Evolutionary conservation across 2,888 invertebrate species (phyloP).

Genomic region (Protodeltote pygarga): DNA sequence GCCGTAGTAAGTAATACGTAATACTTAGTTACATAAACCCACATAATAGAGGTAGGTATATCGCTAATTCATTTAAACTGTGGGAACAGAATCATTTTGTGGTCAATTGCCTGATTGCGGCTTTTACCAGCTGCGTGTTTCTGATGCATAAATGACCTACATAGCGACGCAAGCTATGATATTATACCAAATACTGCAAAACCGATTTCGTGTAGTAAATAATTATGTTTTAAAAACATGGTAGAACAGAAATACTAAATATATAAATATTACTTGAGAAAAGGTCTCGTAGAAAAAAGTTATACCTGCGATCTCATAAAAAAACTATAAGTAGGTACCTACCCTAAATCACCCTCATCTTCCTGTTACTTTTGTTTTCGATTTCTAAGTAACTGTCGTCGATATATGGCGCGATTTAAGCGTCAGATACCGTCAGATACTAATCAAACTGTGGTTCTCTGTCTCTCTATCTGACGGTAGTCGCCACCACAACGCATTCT

Average conservation of each 20-base stretch:
- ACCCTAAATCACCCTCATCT: too few species aligned
- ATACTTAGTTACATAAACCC: constrained; percentile 39
- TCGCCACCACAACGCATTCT: constrained; percentile 26
- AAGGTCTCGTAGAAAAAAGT: too few species aligned
- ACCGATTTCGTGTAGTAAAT: too few species aligned
- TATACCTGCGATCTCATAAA: too few species aligned
- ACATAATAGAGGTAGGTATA: constrained; percentile 30
- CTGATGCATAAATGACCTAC: constrained; percentile 43
- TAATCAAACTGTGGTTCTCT: constrained; percentile 12
- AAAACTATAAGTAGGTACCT: too few species aligned
- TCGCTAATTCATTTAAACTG: constrained; percentile 50
- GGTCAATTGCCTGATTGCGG: constrained; percentile 43
- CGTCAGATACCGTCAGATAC: too few species aligned
- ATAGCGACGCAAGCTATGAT: too few species aligned
- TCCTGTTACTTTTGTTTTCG: too few species aligned
- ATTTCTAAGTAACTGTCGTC: constrained; percentile 43
- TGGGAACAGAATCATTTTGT: constrained; percentile 52
- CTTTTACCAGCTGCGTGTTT: constrained; percentile 32
- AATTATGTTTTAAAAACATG: too few species aligned
- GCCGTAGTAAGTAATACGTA: constrained; percentile 22
- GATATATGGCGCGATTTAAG: constrained; percentile 36
- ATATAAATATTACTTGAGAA: too few species aligned
- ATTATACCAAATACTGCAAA: too few species aligned
- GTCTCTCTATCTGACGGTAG: not conserved
- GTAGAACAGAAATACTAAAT: too few species aligned